A percentile compares a stretch with the other conserved stretches of the same genome.
These are phyloP conservation scores for Isotomurus palustris DNA, from an alignment of 2,888 invertebrate species.

Conservation along the genomic window DNA sequence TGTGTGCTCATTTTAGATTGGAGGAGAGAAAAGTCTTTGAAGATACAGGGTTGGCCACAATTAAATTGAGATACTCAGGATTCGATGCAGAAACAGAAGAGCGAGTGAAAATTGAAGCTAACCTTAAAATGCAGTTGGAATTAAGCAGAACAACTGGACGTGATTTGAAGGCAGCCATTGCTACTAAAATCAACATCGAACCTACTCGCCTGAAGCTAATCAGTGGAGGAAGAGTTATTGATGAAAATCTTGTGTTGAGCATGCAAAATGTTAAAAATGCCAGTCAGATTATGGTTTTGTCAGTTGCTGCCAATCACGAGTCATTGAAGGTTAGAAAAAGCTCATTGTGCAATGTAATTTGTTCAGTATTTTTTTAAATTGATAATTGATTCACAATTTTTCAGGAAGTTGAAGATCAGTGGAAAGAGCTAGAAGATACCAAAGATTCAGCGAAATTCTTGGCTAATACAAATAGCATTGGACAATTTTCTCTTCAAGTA, in stretches of 20 bases:
- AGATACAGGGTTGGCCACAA: slow-evolving; percentile 66
- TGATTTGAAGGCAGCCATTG: slow-evolving; percentile 58
- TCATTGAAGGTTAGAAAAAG: slow-evolving; percentile 50
- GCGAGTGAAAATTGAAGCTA: neutral
- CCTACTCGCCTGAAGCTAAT: slow-evolving; percentile 61
- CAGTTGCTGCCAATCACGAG: slow-evolving; percentile 51
- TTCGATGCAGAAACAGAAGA: slow-evolving; percentile 53
- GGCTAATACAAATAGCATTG: slow-evolving; percentile 46
- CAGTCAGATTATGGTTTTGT: slow-evolving; percentile 62
- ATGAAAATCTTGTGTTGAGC: slow-evolving; percentile 54
- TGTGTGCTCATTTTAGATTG: slow-evolving; percentile 51
- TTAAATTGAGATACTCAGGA: slow-evolving; percentile 62
- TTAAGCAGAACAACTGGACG: slow-evolving; percentile 55
- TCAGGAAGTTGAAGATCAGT: slow-evolving; percentile 36
- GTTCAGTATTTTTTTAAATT: neutral
- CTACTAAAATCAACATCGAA: slow-evolving; percentile 45
- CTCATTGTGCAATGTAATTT: neutral
- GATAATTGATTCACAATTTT: slow-evolving; percentile 7
- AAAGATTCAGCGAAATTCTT: slow-evolving; percentile 48
- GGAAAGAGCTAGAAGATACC: slow-evolving; percentile 44
- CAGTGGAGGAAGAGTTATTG: slow-evolving; percentile 62
- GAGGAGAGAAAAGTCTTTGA: slow-evolving; percentile 65
- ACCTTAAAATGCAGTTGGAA: slow-evolving; percentile 57
- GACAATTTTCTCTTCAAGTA: slow-evolving; percentile 36
- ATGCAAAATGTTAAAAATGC: slow-evolving; percentile 66